Evolutionary conservation across 2,888 invertebrate species (phyloP).

Genomic region (Bugulina stolonifera): DNA sequence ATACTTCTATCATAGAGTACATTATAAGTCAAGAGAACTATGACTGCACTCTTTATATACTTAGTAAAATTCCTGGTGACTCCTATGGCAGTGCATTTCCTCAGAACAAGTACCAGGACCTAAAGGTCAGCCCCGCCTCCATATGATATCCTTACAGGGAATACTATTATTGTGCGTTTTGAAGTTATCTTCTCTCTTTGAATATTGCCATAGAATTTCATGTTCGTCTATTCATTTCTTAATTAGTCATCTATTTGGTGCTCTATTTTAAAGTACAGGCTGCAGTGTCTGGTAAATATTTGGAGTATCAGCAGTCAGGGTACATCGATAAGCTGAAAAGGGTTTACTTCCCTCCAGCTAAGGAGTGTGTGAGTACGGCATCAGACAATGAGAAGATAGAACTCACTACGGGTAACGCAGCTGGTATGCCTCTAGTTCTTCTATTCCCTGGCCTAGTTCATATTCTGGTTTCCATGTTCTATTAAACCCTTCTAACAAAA

Average conservation of each 20-base stretch:
- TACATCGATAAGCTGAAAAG: conserved; percentile 9
- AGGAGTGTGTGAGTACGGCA: background rate
- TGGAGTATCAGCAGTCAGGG: conserved; percentile 16
- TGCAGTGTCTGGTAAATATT: background rate
- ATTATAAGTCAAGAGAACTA: conserved; percentile 6
- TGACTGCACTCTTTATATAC: conserved; percentile 2
- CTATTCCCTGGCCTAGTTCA: no score
- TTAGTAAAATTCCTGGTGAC: background rate
- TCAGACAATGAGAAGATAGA: background rate
- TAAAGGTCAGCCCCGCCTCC: background rate
- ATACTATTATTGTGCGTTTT: no score
- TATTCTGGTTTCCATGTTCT: no score
- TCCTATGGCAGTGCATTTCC: conserved; percentile 19
- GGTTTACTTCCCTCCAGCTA: conserved; percentile 14
- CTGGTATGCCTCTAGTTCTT: background rate
- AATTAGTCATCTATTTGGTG: no score
- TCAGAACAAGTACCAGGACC: background rate
- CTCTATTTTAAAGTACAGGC: background rate
- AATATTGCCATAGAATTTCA: no score
- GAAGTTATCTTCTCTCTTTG: no score
- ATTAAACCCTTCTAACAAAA: no score
- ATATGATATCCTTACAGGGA: no score
- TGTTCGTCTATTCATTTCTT: no score
- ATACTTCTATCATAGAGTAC: conserved; percentile 6
- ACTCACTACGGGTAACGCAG: background rate